Evolutionary conservation across 2,888 invertebrate genomes (phyloP), one percentile per base, ranked within the genome.

Genomic region (Tachina grossa): DNA sequence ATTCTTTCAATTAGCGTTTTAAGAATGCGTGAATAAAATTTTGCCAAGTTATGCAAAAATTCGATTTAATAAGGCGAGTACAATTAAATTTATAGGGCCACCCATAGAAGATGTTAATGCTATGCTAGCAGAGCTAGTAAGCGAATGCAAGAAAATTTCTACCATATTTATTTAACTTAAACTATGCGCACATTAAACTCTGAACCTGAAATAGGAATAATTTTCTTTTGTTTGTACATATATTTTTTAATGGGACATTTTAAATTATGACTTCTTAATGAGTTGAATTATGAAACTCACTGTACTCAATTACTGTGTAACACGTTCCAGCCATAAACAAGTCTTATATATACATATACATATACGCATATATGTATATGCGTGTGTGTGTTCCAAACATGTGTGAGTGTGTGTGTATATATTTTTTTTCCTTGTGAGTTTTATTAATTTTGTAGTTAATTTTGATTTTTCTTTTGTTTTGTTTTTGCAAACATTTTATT

Each of bases 41-140:
- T 76, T 47, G 53, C 74, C 65, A 74, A 74, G 69, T 74, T 69
- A 74, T 85, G 55, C 77, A 72, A 43, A 69, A 71, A 71, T 47
- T 69, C 6, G n/a, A 31, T 31, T 59, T 49, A 75, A 84, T 85
- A 85, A 85, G 69, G 55, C 74, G 31, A 31, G 31, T 31, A 31
- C 31, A 63, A 53, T 61, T 49, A 45, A 81, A 82, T 85, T 84
- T 78, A 85, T 63, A 63, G 72, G 72, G 77, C 81, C 84, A 74
- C 81, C 77, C 79, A 59, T 49, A 39, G 1, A 2, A 2, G 16
- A 16, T 16, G 39, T 16, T 43, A 51, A 9, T 41, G 43, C n/a
- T 11, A 41, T n/a, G n/a, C n/a, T n/a, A n/a, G n/a, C 14, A 14
- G 45, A 57, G 47, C 63, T 53, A 68, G 57, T 45, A 19, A 6